Conservation (phyloP, 2,113 vertebrate genomes). For the Hymenochirus boettgeri region DNA sequence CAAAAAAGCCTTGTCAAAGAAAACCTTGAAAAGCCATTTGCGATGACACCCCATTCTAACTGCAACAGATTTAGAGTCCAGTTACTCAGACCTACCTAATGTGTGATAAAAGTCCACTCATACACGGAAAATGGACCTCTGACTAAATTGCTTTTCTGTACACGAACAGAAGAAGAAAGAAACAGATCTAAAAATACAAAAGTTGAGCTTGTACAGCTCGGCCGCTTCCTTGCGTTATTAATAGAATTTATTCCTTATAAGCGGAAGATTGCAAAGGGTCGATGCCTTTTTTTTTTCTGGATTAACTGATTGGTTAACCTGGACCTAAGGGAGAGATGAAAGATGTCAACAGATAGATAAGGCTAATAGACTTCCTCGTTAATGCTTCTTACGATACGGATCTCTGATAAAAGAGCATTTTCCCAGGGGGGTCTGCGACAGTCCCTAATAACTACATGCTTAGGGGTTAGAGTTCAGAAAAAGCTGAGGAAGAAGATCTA, state of each 20-base stretch:
- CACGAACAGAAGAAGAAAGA: neutral
- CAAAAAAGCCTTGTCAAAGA: no score
- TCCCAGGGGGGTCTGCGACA: neutral
- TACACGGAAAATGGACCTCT: neutral
- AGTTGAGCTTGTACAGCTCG: neutral
- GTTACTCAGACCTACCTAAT: neutral
- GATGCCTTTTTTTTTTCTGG: slow-evolving; percentile 1
- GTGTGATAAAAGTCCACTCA: no score
- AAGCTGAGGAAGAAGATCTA: no score
- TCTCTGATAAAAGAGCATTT: neutral
- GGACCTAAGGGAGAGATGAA: neutral
- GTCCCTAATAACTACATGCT: neutral
- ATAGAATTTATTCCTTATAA: slow-evolving; percentile 31
- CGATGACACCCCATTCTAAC: no score
- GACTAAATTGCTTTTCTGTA: no score
- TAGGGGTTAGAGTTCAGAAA: no score
- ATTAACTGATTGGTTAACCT: neutral
- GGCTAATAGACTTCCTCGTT: neutral
- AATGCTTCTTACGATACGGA: neutral
- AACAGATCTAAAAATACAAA: slow-evolving; percentile 17
- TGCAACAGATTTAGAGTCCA: neutral
- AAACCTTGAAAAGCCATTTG: no score
- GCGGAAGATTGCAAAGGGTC: slow-evolving; percentile 1
- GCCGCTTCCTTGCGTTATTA: neutral
- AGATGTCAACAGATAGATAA: slow-evolving; percentile 6